These are phyloP conservation scores for Flexamia atlantica DNA, from an alignment of 2,888 invertebrate genomes.

Conservation along the genomic window DNA sequence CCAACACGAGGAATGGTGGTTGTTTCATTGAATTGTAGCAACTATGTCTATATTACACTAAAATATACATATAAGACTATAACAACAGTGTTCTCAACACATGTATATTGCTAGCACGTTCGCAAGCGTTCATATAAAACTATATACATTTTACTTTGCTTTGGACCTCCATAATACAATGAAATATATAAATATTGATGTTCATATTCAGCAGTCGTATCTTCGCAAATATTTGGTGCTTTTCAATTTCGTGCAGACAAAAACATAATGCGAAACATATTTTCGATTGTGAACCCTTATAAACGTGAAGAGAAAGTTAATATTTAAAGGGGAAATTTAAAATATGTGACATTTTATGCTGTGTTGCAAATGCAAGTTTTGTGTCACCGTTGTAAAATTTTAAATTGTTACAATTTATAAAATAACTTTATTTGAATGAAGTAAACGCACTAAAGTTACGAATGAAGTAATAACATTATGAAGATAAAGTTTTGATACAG, in stretches of 20 bases:
- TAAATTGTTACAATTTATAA: too few relatives aligned
- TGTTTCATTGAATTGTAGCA: constrained; percentile 9
- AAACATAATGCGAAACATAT: background rate
- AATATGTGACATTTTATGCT: too few relatives aligned
- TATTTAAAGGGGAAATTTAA: too few relatives aligned
- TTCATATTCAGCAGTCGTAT: constrained; percentile 11
- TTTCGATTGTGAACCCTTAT: too few relatives aligned
- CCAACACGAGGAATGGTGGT: background rate
- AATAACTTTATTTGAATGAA: too few relatives aligned
- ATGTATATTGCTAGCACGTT: constrained; percentile 37
- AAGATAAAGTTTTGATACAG: too few relatives aligned
- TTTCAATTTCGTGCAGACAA: background rate
- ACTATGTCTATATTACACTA: constrained; percentile 22
- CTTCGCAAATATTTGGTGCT: constrained; percentile 20
- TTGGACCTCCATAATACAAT: constrained; percentile 60
- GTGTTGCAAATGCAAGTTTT: too few relatives aligned
- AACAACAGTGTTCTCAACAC: constrained; percentile 41
- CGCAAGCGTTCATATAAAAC: constrained; percentile 52
- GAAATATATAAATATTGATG: constrained; percentile 41
- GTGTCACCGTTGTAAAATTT: too few relatives aligned
- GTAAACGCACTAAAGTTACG: too few relatives aligned
- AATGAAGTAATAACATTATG: too few relatives aligned
- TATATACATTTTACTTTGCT: constrained; percentile 50
- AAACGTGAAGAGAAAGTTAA: too few relatives aligned
- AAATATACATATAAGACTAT: constrained; percentile 48